Conservation (phyloP, 2,113 vertebrate genomes). For the Psittacara wagleri region DNA sequence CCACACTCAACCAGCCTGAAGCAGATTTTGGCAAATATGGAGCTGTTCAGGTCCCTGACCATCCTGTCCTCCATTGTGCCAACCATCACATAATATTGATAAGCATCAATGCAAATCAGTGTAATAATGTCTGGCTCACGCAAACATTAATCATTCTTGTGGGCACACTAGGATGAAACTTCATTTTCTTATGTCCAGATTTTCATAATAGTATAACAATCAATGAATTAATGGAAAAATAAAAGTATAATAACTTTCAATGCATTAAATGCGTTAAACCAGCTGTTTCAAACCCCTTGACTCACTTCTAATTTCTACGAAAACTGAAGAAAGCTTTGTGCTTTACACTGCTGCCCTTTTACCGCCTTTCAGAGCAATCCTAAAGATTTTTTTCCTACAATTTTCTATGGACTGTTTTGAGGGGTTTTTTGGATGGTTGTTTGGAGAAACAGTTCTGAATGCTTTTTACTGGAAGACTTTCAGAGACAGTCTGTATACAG, state of each 20-base stretch:
- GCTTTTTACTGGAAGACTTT: neutral
- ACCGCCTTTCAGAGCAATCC: neutral
- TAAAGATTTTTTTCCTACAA: neutral
- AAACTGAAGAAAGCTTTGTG: neutral
- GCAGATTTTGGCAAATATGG: neutral
- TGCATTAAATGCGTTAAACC: neutral
- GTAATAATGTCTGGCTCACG: too few relatives aligned
- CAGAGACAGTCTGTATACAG: neutral
- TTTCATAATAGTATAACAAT: neutral
- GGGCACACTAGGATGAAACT: neutral
- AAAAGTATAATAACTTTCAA: neutral
- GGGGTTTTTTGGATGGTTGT: rapidly evolving
- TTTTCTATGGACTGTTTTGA: neutral
- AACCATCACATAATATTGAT: too few relatives aligned
- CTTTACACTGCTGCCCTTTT: neutral
- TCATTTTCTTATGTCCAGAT: neutral
- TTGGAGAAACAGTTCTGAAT: neutral
- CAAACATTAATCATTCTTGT: neutral
- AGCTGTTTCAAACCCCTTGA: neutral
- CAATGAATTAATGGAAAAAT: neutral
- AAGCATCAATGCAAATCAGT: neutral
- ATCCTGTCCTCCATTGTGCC: neutral
- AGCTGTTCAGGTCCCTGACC: neutral
- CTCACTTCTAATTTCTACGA: neutral
- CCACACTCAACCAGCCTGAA: neutral